Evolutionary conservation across 2,113 vertebrate genomes (phyloP).

Genomic region (mouse (Mus musculus)): GRCm39 chr5:13456501-13457000

Average conservation of each 20-base stretch:
- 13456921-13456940: neutral
- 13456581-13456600: neutral
- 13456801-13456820: neutral
- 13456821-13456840: neutral
- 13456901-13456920: neutral
- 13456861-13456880: neutral
- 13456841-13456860: neutral
- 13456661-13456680: constrained; percentile 8
- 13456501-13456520: neutral
- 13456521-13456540: neutral
- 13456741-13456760: neutral
- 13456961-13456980: neutral
- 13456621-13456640: neutral
- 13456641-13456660: neutral
- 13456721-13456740: neutral
- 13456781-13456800: neutral
- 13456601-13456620: neutral
- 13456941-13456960: neutral
- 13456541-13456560: neutral
- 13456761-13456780: neutral
- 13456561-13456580: constrained; percentile 30
- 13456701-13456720: neutral
- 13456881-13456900: neutral
- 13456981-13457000: neutral
- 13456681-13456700: neutral